Conservation (phyloP, 92 coral and sea anemone species). For the Zoanthus gigantus region DNA sequence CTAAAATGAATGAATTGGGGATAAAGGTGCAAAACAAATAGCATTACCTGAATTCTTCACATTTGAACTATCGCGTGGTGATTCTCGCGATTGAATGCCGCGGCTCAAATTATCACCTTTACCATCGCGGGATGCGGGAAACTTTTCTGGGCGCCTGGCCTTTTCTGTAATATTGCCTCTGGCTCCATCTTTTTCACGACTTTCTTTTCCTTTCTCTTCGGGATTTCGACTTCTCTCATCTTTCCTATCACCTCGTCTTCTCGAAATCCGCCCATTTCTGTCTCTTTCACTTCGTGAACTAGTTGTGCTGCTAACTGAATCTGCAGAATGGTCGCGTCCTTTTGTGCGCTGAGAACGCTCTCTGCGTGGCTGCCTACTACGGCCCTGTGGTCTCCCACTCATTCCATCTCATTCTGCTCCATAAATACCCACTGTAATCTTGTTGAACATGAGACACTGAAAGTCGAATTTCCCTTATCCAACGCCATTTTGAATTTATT, state of each 20-base stretch:
- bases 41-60: conserved; percentile 65
- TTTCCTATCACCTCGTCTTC: conserved; percentile 89
- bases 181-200: conserved; percentile 77
- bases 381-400: conserved; percentile 99
- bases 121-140: conserved; percentile 67
- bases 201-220: conserved; percentile 80
- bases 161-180: conserved; percentile 74
- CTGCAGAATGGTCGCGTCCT: conserved; percentile 96
- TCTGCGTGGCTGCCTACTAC: conserved; percentile 99
- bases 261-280: conserved; percentile 88
- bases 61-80: conserved; percentile 66
- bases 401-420: conserved; percentile 99
- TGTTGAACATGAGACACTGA: conserved; percentile 66
- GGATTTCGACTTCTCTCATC: conserved; percentile 86
- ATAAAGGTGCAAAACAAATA: background rate
- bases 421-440: conserved; percentile 75
- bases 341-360: conserved; percentile 98
- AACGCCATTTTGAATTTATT: conserved; percentile 94
- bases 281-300: conserved; percentile 92
- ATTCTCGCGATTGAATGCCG: conserved; percentile 67
- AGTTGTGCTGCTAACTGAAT: conserved; percentile 87
- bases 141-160: conserved; percentile 72
- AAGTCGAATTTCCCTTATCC: conserved; percentile 66
- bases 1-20: background rate
- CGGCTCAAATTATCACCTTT: conserved; percentile 60